Evolutionary conservation across 1,140 invertebrate genomes (phyloP).

Genomic region (Drosophila orena): DNA sequence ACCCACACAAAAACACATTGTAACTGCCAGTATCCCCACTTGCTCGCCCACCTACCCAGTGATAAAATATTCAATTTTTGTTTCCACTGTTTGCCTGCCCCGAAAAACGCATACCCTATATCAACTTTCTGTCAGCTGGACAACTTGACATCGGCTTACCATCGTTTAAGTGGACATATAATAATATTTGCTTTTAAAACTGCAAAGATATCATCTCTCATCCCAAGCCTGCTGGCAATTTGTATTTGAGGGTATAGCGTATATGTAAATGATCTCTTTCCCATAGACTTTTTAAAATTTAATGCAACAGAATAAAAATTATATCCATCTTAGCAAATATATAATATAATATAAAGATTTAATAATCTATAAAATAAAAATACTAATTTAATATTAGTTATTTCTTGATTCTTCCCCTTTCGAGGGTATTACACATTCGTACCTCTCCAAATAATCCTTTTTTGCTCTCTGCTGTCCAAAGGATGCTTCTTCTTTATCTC

Average conservation of each 20-base stretch:
- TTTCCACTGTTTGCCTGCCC: neutral
- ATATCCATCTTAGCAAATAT: too few relatives aligned
- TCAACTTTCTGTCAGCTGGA: neutral
- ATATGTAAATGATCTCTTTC: too few relatives aligned
- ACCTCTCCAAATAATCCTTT: neutral
- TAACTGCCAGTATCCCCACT: neutral
- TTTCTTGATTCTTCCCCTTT: too few relatives aligned
- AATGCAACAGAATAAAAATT: too few relatives aligned
- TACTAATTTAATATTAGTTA: too few relatives aligned
- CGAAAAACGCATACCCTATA: slow-evolving; percentile 2
- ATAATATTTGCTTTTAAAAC: slow-evolving; percentile 1
- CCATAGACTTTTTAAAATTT: too few relatives aligned
- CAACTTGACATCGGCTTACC: neutral
- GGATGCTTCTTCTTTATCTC: slow-evolving; percentile 27
- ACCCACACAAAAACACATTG: slow-evolving; percentile 3
- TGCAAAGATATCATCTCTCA: neutral
- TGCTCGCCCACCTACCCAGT: slow-evolving; percentile 4
- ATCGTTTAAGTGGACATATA: neutral
- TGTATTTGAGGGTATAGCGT: neutral
- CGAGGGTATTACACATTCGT: neutral
- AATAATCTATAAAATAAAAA: too few relatives aligned
- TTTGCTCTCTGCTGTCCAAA: slow-evolving; percentile 22
- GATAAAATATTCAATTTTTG: slow-evolving; percentile 44
- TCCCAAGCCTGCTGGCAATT: neutral
- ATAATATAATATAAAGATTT: too few relatives aligned